Evolutionary conservation across 2,797 vertebrate genomes (phyloP), one percentile per base, ranked within the genome.

Genomic region (Parauchenoglanis punctatus): DNA sequence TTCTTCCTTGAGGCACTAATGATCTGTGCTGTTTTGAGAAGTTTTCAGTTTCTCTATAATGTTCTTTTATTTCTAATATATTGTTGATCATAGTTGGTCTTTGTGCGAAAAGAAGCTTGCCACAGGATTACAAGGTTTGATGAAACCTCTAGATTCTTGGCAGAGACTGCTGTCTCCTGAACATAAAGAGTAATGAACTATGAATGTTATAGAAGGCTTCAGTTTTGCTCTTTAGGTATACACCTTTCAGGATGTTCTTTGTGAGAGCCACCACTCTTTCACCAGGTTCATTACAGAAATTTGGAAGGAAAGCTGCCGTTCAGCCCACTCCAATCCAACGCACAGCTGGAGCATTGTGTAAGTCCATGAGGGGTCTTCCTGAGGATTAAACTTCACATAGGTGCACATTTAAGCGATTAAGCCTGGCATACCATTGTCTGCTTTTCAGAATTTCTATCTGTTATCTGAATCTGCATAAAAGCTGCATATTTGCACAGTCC

Each of bases 291-390:
- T 91, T 90, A 90, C 85, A 88, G 73, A 89, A 73, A 84, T 86
- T 86, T 86, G 78, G 77, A 90, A 87, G 65, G 86, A 90, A 89
- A 88, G 87, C 78, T 81, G 78, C 78, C 28, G 81, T 85, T 81
- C 85, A 86, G 85, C 89, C 70, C 84, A 81, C 90, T 28, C 46
- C 61, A 63, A 85, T 73, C 81, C 40, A 44, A 75, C 85, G 85
- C 82, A 91, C 89, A 90, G 90, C 88, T 91, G 88, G 87, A 89
- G 86, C 84, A 91, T 91, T 92, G 90, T 92, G 72, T 83, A 31
- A 56, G 70, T 86, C 88, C 84, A 86, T 85, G 83, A 90, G 90
- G 91, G 91, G 90, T 92, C 88, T 91, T 90, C 83, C 90, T 91
- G 85, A 81, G 88, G 85, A 90, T 90, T 90, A 89, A 80, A 80